Evolutionary conservation across 1,140 invertebrate species (phyloP).

Genomic region (Drosophila subobscura): DNA sequence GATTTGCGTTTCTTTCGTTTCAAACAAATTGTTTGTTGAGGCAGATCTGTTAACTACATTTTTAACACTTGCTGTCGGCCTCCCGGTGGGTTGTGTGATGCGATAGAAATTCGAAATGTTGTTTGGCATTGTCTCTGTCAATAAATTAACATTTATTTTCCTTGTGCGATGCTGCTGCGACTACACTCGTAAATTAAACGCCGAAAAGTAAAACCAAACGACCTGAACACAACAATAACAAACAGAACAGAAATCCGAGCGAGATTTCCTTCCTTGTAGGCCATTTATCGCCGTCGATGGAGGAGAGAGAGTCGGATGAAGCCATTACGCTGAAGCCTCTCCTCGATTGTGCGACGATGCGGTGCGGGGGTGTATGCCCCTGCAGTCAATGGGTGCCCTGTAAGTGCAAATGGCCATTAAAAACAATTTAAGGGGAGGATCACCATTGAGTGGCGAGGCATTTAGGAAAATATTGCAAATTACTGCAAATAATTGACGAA

Average conservation of each 20-base stretch:
- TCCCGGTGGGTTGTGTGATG: constrained; percentile 20
- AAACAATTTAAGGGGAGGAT: constrained; percentile 76
- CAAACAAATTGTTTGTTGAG: constrained; percentile 65
- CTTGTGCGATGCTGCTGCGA: constrained; percentile 43
- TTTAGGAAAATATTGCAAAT: constrained; percentile 79
- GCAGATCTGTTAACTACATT: constrained; percentile 66
- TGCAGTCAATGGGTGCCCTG: constrained; percentile 31
- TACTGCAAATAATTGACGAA: constrained; percentile 81
- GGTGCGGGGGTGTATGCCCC: constrained; percentile 22
- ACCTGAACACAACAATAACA: constrained; percentile 49
- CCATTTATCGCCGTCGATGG: constrained; percentile 64
- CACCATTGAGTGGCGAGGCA: constrained; percentile 49
- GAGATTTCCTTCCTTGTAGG: constrained; percentile 26
- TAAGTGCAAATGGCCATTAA: constrained; percentile 81
- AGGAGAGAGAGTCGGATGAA: constrained; percentile 52
- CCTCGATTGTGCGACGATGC: not conserved
- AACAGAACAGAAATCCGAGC: constrained; percentile 38
- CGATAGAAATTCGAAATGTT: constrained; percentile 4
- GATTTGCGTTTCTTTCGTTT: constrained; percentile 30
- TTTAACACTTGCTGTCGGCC: constrained; percentile 68
- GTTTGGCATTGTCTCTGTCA: constrained; percentile 43
- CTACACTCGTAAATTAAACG: constrained; percentile 63
- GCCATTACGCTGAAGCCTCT: constrained; percentile 52
- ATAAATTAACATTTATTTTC: constrained; percentile 76
- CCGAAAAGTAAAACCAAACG: constrained; percentile 32